These are phyloP conservation scores for Gandaritis pyraliata DNA, from an alignment of 2,888 invertebrate genomes.

Conservation along the genomic window DNA sequence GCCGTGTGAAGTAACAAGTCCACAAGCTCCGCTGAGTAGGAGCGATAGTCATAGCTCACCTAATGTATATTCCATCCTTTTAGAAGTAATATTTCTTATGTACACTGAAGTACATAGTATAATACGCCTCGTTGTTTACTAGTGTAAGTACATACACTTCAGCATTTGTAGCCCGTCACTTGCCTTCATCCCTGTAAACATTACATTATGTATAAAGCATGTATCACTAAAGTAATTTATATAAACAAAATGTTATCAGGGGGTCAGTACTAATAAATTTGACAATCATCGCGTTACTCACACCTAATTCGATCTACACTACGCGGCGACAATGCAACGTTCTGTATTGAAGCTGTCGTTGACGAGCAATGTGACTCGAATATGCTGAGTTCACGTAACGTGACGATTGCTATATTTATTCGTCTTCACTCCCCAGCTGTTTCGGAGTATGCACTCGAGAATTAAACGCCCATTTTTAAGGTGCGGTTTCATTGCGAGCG, in stretches of 20 bases:
- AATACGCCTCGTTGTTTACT: constrained; percentile 72
- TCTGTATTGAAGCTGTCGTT: no score
- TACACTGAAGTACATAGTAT: constrained; percentile 79
- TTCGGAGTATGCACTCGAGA: constrained; percentile 70
- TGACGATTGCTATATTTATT: no score
- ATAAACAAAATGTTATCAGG: constrained; percentile 51
- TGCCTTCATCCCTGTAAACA: constrained; percentile 73
- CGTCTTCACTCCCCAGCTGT: constrained; percentile 44
- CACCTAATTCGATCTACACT: no score
- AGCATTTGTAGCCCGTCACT: constrained; percentile 69
- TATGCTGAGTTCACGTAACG: no score
- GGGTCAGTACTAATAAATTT: no score
- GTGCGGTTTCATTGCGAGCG: constrained; percentile 53
- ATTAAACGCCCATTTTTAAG: constrained; percentile 62
- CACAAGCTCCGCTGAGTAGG: constrained; percentile 57
- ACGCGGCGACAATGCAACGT: no score
- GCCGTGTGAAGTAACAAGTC: constrained; percentile 45
- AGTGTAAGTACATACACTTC: constrained; percentile 72
- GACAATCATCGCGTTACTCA: no score
- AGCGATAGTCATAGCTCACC: constrained; percentile 74
- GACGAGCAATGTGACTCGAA: no score
- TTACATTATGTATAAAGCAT: constrained; percentile 69
- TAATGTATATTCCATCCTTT: constrained; percentile 84
- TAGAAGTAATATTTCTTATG: constrained; percentile 74
- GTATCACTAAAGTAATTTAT: constrained; percentile 60